Base-by-base conservation (phyloP, 2,888 invertebrate species). In the Acronicta leporina region DNA sequence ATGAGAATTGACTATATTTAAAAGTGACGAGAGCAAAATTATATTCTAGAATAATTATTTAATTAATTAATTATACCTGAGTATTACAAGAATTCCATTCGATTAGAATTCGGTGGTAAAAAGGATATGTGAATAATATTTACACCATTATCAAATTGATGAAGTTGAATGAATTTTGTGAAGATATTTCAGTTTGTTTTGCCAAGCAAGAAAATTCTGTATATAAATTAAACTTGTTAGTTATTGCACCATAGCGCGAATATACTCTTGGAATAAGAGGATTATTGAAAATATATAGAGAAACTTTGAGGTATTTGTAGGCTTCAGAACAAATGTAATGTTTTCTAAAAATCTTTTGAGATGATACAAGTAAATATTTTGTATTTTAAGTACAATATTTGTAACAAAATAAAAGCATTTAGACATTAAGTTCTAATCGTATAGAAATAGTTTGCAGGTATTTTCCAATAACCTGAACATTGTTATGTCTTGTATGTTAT, bases 11-110 rank as follows among this genome's bases (percentile, higher is more conserved):
- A 91, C 92, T 92, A 92, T 79, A 83, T 75, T 84, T 84, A 86
- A 83, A 83, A 74, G 84, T 91, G 92, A 92, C 91, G 88, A 92
- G 89, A 90, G 87, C 80, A 84, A 87, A 87, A 85, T 74, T 80
- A 82, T 79, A 71, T 75, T 57, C 77, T 48, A 56, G 49, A 48
- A 41, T 81, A 80, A 56, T 63, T 78, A 48, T 74, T 76, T 63
- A n/a, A n/a, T 20, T 20, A 77, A 59, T 77, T 74, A 43, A 47
- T 46, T 43, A 84, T 89, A 38, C n/a, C 38, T 38, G 92, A 92
- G 92, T 92, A 93, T 92, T 92, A 64, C 59, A 69, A 85, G 75
- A 80, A 82, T 82, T 81, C 75, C 73, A 74, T 83, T 76, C 69
- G 77, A 83, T 81, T 80, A 80, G 81, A 84, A 86, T 84, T 88